Evolutionary conservation across 2,113 vertebrate genomes (phyloP), one percentile per base, ranked within the genome.

Genomic region (Tetrax tetrax): DNA sequence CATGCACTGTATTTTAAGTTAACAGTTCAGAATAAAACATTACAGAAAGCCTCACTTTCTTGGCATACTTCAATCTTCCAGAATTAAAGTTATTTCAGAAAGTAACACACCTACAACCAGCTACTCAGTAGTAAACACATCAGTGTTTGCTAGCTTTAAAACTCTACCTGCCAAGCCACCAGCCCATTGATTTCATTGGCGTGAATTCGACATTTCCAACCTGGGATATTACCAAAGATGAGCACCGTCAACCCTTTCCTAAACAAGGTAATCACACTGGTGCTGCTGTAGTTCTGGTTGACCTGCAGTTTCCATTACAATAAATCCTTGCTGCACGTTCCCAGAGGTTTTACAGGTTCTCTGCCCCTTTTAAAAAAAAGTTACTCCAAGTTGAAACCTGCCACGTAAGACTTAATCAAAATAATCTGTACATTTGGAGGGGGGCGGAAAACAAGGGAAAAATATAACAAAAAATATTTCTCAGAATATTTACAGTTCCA

Each of bases 111-210:
- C 54, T 17, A 53, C 24, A 81, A 65, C 35, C 48, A 80, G 82
- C 13, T 66, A 71, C 64, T 50, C 89, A 91, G 53, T 2, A 84
- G 76, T 68, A 84, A 94, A 91, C 50, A 92, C 17, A n/a, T 71
- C 61, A 35, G 56, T 64, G 33, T 90, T 82, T 92, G 51, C 72
- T 48, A 83, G 47, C 66, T 96, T 93, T 85, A 91, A 56, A 94
- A 85, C 28, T 78, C 64, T 72, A 94, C 66, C 93, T 95, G 81
- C 70, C 75, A 93, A 92, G 66, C 51, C 89, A 94, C 90, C 9
- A 94, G 86, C 71, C 93, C 97, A 81, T 38, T 95, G 93, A 90
- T 97, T 97, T 95, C 88, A 77, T 96, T 96, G 96, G 94, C 48
- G 3, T 81, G 83, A 96, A 85, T 48, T 66, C 0, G 2, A 85